phyloP scores from a whole-genome alignment of 2,113 vertebrate genomes.

The Sinocyclocheilus grahami region DNA sequence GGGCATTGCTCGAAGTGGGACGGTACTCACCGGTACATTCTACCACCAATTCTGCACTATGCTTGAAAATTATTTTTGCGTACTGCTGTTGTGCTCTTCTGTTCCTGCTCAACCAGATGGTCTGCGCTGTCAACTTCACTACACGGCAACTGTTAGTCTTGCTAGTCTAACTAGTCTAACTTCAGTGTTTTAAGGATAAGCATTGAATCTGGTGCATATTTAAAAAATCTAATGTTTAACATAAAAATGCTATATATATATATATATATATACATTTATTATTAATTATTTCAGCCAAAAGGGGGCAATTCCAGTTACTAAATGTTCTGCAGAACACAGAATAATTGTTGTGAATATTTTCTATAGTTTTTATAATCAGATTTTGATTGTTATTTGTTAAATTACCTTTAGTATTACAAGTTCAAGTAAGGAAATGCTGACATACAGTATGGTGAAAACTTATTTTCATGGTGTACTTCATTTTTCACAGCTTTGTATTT shows the following conservation, averaged over 20 bases:
- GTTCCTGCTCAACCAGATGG: not conserved
- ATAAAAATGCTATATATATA: not conserved
- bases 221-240: not conserved
- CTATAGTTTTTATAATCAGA: not conserved
- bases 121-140: not conserved
- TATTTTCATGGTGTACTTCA: not conserved
- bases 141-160: not conserved
- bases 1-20: not conserved
- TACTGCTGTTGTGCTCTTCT: not conserved
- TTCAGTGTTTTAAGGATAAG: not conserved
- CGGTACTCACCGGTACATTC: not conserved
- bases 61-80: not conserved
- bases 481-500: not conserved
- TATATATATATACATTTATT: too few species aligned
- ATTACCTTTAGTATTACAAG: not conserved
- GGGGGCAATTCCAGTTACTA: not conserved
- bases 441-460: not conserved
- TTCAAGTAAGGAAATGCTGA: not conserved
- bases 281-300: not conserved
- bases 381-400: not conserved
- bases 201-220: not conserved
- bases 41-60: not conserved
- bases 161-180: not conserved
- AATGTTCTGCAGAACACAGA: not conserved
- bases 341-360: not conserved